Base-by-base conservation (phyloP, 2,113 vertebrate genomes). In the Etheostoma spectabile region DNA sequence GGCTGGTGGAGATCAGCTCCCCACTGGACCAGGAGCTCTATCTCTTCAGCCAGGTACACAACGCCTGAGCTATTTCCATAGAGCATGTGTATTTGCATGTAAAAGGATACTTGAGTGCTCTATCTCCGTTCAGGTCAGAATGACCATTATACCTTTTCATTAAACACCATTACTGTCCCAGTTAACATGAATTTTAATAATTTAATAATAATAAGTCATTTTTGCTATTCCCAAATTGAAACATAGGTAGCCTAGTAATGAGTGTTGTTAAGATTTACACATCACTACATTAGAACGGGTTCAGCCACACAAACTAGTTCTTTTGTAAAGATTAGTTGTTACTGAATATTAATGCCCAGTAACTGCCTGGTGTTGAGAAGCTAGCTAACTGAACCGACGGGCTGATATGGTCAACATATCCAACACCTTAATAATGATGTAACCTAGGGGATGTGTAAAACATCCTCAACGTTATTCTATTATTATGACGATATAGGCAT, bases 1-100 rank as follows among this genome's bases (percentile, higher is more conserved):
- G 95, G 48, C 78, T 97, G 79, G 96, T 98, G 59, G 97, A 99
- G 95, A 97, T 99, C 22, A 96, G 97, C 2, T 98, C 98, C 0
- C 96, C 97, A 2, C 96, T 96, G 3, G 98, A 99, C 90, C 97
- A 98, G 91, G 98, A 99, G 80, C 95, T 99, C 8, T 99, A 99
- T 90, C 96, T 98, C 80, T 99, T 99, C 94, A 97, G 95, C 53
- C 92, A 94, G 92, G 93, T 94, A 90, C 30, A 64, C 57, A 8
- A 1, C 35, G 64, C 42, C 24, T 22, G 2, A 72, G 78, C 45
- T 63, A 5, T 5, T 14, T 48, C 2, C 24, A 1, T 27, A 53
- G 74, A 55, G 30, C 22, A 52, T 19, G 24, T 68, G 16, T 21
- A 51, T 35, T 66, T 63, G 33, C 12, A 62, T 63, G 33, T 68